Evolutionary conservation across 2,113 vertebrate species (phyloP).

Genomic region (Platysteira castanea): DNA sequence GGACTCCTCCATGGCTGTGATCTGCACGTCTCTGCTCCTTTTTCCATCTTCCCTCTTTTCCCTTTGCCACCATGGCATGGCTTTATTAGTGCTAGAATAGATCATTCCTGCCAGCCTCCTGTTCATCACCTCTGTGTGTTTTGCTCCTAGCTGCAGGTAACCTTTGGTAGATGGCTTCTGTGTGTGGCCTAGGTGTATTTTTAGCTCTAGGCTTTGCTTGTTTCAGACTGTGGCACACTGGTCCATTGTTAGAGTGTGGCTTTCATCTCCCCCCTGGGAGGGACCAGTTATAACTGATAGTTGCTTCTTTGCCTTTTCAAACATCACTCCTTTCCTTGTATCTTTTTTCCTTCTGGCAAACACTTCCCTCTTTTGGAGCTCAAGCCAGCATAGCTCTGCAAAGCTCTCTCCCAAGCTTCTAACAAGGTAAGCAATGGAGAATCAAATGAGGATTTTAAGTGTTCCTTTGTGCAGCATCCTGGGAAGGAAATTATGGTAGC

Average conservation of each 20-base stretch:
- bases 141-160: slow-evolving; percentile 50
- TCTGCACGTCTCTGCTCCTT: slow-evolving; percentile 12
- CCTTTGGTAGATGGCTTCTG: slow-evolving; percentile 47
- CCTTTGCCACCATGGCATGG: background rate
- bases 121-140: slow-evolving; percentile 7
- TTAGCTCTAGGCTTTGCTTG: slow-evolving; percentile 53
- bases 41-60: background rate
- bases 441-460: background rate
- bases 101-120: background rate
- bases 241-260: slow-evolving; percentile 23
- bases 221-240: slow-evolving; percentile 28
- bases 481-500: background rate
- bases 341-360: slow-evolving; percentile 61
- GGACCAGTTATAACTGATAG: slow-evolving; percentile 28
- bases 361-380: slow-evolving; percentile 60
- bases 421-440: slow-evolving; percentile 59
- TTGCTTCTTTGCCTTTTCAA: slow-evolving; percentile 58
- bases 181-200: slow-evolving; percentile 55
- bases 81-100: slow-evolving; percentile 3
- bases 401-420: slow-evolving; percentile 55
- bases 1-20: slow-evolving; percentile 19
- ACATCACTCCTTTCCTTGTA: slow-evolving; percentile 63
- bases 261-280: slow-evolving; percentile 35
- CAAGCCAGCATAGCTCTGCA: slow-evolving; percentile 64
- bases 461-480: background rate